Conservation (phyloP, 1,140 invertebrate genomes). For the Drosophila melanogaster region DNA sequence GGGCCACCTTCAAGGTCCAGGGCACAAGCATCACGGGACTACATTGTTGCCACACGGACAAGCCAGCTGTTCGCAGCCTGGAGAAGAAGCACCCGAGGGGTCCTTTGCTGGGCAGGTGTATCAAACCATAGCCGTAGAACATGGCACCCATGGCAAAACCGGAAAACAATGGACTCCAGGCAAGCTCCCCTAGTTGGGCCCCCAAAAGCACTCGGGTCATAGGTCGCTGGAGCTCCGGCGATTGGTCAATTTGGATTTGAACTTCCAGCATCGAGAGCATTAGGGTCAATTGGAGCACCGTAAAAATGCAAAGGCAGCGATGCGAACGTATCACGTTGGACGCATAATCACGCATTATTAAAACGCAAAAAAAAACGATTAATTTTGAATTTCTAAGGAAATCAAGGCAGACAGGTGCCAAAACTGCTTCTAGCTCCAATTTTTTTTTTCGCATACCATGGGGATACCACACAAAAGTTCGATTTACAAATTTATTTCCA, state of each 20-base stretch:
- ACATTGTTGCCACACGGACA: conserved; percentile 32
- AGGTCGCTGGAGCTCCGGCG: background rate
- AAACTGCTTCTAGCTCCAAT: background rate
- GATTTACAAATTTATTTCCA: too few species aligned
- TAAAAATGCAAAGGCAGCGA: conserved; percentile 2
- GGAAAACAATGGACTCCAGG: conserved; percentile 28
- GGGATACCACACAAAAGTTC: too few species aligned
- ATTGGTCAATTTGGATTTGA: conserved; percentile 3
- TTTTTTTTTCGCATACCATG: background rate
- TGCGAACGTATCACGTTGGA: background rate
- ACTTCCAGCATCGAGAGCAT: conserved; percentile 19
- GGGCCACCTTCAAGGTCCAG: conserved; percentile 31
- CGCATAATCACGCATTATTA: background rate
- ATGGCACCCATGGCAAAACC: conserved; percentile 25
- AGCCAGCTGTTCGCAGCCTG: conserved; percentile 12
- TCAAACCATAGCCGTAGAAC: conserved; percentile 56
- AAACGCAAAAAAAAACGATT: background rate
- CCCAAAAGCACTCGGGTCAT: background rate
- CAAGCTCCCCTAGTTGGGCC: conserved; percentile 7
- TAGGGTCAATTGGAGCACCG: background rate
- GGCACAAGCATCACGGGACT: conserved; percentile 49
- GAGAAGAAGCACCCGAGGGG: conserved; percentile 5
- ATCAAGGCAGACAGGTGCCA: background rate
- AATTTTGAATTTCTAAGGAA: background rate
- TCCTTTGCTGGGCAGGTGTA: conserved; percentile 9